Conservation (phyloP, 2,797 vertebrate species). For the Kryptolebias ocellatus region DNA sequence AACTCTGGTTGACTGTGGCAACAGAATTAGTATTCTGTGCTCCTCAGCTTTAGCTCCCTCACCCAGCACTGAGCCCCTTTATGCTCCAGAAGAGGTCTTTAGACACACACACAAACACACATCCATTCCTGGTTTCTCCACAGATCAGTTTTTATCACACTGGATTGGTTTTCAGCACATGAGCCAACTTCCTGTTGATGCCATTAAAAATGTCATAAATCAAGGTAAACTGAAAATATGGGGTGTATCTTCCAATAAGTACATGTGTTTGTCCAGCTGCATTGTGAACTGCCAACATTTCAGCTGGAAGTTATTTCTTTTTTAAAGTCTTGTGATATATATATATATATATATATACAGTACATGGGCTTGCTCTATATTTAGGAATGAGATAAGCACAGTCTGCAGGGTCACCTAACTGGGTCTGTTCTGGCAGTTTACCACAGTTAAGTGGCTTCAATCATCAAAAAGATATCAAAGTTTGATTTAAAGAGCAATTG, state of each 20-base stretch:
- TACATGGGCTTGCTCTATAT: background rate
- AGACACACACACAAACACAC: constrained; percentile 28
- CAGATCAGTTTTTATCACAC: constrained; percentile 57
- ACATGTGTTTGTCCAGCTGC: constrained; percentile 21
- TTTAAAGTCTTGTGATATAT: constrained; percentile 6
- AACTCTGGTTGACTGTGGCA: constrained; percentile 71
- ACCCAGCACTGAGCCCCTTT: constrained; percentile 84
- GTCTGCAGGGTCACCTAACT: background rate
- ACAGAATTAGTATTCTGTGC: constrained; percentile 83
- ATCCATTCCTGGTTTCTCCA: constrained; percentile 49
- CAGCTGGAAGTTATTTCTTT: background rate
- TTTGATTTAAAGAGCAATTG: background rate
- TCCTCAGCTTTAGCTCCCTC: constrained; percentile 75
- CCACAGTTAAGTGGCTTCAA: background rate
- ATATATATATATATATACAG: background rate
- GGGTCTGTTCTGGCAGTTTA: no score
- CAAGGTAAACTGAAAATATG: constrained; percentile 41
- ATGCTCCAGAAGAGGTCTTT: constrained; percentile 71
- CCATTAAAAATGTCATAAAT: constrained; percentile 64
- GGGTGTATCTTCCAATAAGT: constrained; percentile 39
- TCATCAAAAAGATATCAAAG: background rate
- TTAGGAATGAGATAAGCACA: background rate
- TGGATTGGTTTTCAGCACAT: constrained; percentile 49
- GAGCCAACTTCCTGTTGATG: constrained; percentile 56
- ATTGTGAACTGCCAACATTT: constrained; percentile 18